Evolutionary conservation across 2,113 vertebrate genomes (phyloP).

Genomic region (Eulemur rufifrons): DNA sequence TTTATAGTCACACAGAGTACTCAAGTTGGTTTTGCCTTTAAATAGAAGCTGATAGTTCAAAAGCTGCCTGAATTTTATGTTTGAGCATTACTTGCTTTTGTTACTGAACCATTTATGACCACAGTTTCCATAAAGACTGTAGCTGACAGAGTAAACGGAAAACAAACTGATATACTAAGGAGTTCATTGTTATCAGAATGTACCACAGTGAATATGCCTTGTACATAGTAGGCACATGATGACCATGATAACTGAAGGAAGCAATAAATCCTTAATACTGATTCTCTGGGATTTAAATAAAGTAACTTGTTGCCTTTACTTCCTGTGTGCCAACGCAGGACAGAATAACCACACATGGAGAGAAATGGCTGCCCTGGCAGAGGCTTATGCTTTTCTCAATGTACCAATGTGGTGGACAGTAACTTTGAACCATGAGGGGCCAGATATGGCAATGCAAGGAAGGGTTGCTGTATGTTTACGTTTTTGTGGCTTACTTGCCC

Average conservation of each 20-base stretch:
- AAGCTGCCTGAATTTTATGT: conserved; percentile 5
- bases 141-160: not conserved
- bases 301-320: not conserved
- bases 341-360: not conserved
- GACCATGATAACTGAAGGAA: not conserved
- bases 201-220: not conserved
- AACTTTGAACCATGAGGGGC: not conserved
- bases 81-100: not conserved
- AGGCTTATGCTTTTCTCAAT: not conserved
- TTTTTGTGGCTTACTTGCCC: not conserved
- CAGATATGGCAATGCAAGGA: not conserved
- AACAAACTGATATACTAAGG: not conserved
- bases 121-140: not conserved
- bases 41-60: not conserved
- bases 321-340: not conserved
- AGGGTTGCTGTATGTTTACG: not conserved
- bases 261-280: not conserved
- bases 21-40: conserved; percentile 29
- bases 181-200: not conserved
- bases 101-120: not conserved
- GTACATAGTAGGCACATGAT: not conserved
- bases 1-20: not conserved
- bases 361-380: not conserved
- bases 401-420: not conserved
- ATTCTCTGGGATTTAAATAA: not conserved